Evolutionary conservation across 2,888 invertebrate genomes (phyloP).

Genomic region (Agrochola litura): DNA sequence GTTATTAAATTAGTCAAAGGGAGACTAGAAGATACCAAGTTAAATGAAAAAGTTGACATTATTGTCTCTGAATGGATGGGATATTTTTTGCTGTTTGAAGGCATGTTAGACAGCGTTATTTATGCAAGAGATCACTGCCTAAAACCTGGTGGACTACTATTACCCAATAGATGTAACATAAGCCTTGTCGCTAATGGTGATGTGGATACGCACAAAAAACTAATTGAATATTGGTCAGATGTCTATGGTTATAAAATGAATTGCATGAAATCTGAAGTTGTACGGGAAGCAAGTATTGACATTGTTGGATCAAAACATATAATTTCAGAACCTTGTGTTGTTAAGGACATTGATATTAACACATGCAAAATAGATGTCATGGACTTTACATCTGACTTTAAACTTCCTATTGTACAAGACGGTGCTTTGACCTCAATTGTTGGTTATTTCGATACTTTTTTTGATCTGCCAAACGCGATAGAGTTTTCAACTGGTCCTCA

Average conservation of each 20-base stretch:
- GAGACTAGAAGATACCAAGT: conserved; percentile 94
- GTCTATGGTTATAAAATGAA: conserved; percentile 99
- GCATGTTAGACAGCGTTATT: conserved; percentile 98
- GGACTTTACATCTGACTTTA: conserved; percentile 93
- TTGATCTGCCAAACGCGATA: conserved; percentile 93
- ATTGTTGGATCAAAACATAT: conserved; percentile 90
- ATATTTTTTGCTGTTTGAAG: conserved; percentile 98
- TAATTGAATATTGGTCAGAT: conserved; percentile 97
- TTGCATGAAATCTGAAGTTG: conserved; percentile 95
- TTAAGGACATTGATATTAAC: conserved; percentile 94
- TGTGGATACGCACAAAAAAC: conserved; percentile 92
- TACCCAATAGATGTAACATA: conserved; percentile 96
- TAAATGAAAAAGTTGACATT: conserved; percentile 96
- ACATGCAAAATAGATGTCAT: conserved; percentile 93
- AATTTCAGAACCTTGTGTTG: conserved; percentile 92
- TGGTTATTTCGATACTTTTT: conserved; percentile 97
- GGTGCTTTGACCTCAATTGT: conserved; percentile 95
- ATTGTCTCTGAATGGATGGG: conserved; percentile 99
- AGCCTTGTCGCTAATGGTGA: conserved; percentile 95
- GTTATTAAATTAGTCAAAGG: conserved; percentile 95
- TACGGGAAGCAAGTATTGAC: conserved; percentile 92
- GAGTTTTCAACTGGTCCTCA: conserved; percentile 95
- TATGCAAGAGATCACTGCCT: conserved; percentile 96
- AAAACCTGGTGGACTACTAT: conserved; percentile 93
- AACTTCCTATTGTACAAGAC: conserved; percentile 91